Evolutionary conservation across 2,888 invertebrate genomes (phyloP).

Genomic region (Hemistola chrysoprasaria): DNA sequence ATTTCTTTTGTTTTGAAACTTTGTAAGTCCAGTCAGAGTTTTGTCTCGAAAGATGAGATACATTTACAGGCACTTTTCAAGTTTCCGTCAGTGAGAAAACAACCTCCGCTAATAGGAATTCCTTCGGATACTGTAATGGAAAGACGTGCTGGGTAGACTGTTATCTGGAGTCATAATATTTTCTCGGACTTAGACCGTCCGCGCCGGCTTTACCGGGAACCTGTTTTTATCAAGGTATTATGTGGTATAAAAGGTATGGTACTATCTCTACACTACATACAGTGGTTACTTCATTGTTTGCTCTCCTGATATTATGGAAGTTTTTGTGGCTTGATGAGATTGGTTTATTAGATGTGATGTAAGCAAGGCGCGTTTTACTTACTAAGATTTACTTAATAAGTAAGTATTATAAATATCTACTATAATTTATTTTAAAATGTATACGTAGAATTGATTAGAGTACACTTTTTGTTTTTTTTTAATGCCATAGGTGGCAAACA

Average conservation of each 20-base stretch:
- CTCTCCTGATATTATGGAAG: conserved; percentile 29
- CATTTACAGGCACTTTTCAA: conserved; percentile 71
- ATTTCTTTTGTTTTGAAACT: conserved; percentile 60
- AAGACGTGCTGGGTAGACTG: conserved; percentile 67
- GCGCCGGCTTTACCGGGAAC: conserved; percentile 56
- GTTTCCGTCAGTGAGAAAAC: conserved; percentile 68
- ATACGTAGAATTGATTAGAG: no score
- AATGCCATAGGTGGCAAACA: no score
- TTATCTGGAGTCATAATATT: conserved; percentile 70
- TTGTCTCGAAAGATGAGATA: conserved; percentile 59
- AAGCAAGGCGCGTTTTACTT: conserved; percentile 4
- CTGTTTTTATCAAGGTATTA: conserved; percentile 53
- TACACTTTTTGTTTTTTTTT: no score
- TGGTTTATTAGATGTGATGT: conserved; percentile 11
- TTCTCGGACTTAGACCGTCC: conserved; percentile 52
- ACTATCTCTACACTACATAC: conserved; percentile 31
- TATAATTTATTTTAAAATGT: no score
- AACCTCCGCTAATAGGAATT: conserved; percentile 75
- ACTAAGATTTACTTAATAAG: no score
- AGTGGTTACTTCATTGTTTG: conserved; percentile 38
- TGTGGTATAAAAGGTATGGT: conserved; percentile 40
- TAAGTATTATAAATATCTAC: no score
- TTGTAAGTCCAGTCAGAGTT: conserved; percentile 60
- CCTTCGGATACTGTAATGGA: conserved; percentile 72
- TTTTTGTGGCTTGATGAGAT: conserved; percentile 25